Evolutionary conservation across 2,888 invertebrate species (phyloP).

Genomic region (Aspidiotus rigidus): DNA sequence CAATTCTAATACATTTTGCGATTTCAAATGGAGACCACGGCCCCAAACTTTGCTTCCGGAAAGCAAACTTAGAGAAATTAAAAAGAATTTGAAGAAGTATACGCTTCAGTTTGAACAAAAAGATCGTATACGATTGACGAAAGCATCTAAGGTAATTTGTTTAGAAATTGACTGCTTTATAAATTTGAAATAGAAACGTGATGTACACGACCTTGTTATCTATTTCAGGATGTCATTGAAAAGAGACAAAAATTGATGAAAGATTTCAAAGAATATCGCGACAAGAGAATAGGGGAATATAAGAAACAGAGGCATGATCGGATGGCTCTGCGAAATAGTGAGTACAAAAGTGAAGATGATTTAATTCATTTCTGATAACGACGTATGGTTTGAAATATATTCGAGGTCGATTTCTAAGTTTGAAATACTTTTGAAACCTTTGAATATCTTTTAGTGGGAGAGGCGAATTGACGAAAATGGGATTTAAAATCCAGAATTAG

Average conservation of each 20-base stretch:
- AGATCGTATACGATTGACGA: slow-evolving; percentile 83
- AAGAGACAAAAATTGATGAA: slow-evolving; percentile 81
- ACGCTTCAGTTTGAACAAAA: slow-evolving; percentile 92
- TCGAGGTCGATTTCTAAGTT: too few species aligned
- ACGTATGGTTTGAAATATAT: too few species aligned
- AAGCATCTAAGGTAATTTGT: slow-evolving; percentile 67
- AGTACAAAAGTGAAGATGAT: slow-evolving; percentile 43
- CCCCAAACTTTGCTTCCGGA: slow-evolving; percentile 74
- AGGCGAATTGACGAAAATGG: too few species aligned
- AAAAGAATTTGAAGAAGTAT: slow-evolving; percentile 95
- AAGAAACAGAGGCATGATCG: slow-evolving; percentile 67
- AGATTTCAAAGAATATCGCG: slow-evolving; percentile 73
- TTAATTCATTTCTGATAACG: too few species aligned
- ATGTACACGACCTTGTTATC: not conserved
- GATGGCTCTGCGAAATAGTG: slow-evolving; percentile 77
- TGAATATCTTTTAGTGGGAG: too few species aligned
- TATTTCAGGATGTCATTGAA: slow-evolving; percentile 70
- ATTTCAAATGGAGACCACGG: slow-evolving; percentile 91
- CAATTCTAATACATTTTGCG: slow-evolving; percentile 85
- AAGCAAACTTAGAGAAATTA: slow-evolving; percentile 85
- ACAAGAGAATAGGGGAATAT: slow-evolving; percentile 65
- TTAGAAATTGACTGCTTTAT: slow-evolving; percentile 1
- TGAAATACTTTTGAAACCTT: too few species aligned
- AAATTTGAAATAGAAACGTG: not conserved
- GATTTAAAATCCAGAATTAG: too few species aligned